Evolutionary conservation across 2,113 vertebrate species (phyloP).

Genomic region (Triplophysa rosa): DNA sequence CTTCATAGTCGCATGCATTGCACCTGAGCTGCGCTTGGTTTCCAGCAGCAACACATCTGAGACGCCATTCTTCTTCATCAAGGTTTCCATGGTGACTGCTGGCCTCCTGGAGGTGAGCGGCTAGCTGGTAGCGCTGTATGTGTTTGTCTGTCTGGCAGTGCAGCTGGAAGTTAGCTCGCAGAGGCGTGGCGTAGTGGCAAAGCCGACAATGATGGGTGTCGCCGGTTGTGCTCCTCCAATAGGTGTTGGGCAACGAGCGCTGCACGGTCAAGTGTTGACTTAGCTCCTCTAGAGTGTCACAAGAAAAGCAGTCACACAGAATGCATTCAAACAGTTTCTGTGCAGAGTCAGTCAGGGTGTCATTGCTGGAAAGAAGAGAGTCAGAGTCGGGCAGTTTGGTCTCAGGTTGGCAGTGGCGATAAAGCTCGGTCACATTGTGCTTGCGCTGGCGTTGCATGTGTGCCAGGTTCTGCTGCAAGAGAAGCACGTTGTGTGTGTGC

Average conservation of each 20-base stretch:
- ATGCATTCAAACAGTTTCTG: slow-evolving; percentile 92
- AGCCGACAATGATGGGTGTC: slow-evolving; percentile 94
- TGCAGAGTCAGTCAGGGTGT: slow-evolving; percentile 73
- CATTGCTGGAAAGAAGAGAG: slow-evolving; percentile 62
- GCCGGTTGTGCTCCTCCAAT: slow-evolving; percentile 92
- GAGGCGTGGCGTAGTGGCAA: slow-evolving; percentile 94
- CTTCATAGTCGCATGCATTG: slow-evolving; percentile 94
- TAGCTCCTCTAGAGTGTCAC: slow-evolving; percentile 90
- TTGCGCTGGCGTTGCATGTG: slow-evolving; percentile 81
- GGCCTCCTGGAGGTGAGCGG: slow-evolving; percentile 93
- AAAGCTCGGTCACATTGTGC: slow-evolving; percentile 82
- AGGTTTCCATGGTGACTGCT: slow-evolving; percentile 43
- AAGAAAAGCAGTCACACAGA: slow-evolving; percentile 93
- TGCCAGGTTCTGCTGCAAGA: slow-evolving; percentile 91
- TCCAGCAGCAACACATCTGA: slow-evolving; percentile 88
- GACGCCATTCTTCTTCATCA: slow-evolving; percentile 77
- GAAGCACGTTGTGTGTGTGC: slow-evolving; percentile 98
- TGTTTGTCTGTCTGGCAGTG: slow-evolving; percentile 94
- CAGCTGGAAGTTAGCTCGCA: slow-evolving; percentile 97
- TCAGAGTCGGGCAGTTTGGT: slow-evolving; percentile 60
- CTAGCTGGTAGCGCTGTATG: slow-evolving; percentile 92
- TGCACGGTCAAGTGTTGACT: slow-evolving; percentile 90
- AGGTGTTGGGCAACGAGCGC: slow-evolving; percentile 89
- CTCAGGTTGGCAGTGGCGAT: slow-evolving; percentile 94
- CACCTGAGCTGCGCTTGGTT: slow-evolving; percentile 93